phyloP scores from a whole-genome alignment of 2,113 vertebrate genomes.

The Rhea pennata region DNA sequence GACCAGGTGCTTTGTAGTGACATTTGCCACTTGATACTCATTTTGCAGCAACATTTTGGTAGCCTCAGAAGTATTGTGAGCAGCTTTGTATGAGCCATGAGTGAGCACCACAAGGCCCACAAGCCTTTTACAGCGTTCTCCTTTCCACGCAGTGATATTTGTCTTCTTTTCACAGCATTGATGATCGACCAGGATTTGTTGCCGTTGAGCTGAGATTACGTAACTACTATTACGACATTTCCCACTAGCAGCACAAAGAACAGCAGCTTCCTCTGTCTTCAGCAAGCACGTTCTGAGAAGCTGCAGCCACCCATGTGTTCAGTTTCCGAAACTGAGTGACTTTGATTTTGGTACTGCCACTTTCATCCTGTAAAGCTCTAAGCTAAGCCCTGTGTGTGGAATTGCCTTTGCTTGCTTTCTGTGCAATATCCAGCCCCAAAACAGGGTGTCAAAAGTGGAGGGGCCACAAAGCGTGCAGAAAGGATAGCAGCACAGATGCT shows the following conservation, averaged over 20 bases:
- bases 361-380: not conserved
- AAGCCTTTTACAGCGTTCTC: not conserved
- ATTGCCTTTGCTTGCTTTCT: not conserved
- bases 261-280: not conserved
- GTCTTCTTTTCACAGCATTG: constrained; percentile 74
- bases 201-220: constrained; percentile 87
- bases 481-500: not conserved
- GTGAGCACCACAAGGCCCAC: rapidly evolving
- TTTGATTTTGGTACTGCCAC: not conserved
- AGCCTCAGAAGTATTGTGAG: not conserved
- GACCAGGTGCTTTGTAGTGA: not conserved
- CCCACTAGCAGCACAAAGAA: constrained; percentile 73
- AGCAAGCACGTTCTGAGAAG: not conserved
- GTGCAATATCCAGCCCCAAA: not conserved
- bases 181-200: constrained; percentile 85
- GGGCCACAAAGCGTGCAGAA: not conserved
- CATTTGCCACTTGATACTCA: not conserved
- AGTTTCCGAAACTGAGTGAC: not conserved
- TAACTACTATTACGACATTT: constrained; percentile 93
- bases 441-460: not conserved
- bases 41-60: not conserved
- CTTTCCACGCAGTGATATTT: not conserved
- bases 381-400: not conserved
- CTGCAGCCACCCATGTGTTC: not conserved
- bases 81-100: not conserved